Evolutionary conservation across 2,797 vertebrate genomes (phyloP).

Genomic region (Coreius guichenoti): DNA sequence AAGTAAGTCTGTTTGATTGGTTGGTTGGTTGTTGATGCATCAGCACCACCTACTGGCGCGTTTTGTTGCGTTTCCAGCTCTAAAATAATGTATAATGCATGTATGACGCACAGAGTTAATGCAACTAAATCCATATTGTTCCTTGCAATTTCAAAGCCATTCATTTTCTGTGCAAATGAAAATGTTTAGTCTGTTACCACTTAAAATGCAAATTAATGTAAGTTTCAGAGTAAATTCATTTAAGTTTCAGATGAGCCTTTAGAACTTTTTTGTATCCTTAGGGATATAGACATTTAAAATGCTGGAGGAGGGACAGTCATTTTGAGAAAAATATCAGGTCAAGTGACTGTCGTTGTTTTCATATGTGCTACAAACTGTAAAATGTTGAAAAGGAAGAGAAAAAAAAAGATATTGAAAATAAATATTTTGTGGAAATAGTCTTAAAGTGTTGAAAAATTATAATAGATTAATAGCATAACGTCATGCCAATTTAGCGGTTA

Average conservation of each 20-base stretch:
- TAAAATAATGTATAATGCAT: neutral
- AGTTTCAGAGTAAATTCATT: neutral
- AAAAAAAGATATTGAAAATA: neutral
- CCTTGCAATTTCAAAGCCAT: neutral
- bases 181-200: neutral
- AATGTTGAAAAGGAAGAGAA: neutral
- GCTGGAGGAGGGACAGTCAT: neutral
- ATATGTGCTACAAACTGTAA: neutral
- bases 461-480: neutral
- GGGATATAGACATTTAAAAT: neutral
- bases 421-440: neutral
- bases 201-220: neutral
- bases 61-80: neutral
- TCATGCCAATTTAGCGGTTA: neutral
- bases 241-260: neutral
- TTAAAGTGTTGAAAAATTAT: neutral
- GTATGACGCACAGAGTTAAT: neutral
- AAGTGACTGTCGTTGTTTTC: neutral
- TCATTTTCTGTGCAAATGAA: neutral
- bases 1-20: too few species aligned
- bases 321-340: neutral
- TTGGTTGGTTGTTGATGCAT: neutral
- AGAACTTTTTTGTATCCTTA: neutral
- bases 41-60: constrained; percentile 14
- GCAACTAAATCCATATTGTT: neutral